phyloP scores from a whole-genome alignment of 2,797 vertebrate species.

The Cirrhinus mrigala region DNA sequence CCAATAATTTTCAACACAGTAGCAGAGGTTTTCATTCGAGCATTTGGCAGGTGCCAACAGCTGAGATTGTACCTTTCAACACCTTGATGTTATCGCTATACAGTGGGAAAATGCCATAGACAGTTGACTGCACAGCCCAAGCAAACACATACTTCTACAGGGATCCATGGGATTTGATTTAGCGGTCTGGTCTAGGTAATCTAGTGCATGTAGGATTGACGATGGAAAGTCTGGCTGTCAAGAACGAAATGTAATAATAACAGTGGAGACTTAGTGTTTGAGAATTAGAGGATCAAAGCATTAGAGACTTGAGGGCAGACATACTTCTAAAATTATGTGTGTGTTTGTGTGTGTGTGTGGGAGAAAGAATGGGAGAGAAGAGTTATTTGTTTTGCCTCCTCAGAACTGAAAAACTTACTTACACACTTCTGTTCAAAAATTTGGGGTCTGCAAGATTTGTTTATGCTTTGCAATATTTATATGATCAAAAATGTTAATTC shows the following conservation, averaged over 20 bases:
- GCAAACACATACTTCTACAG: slow-evolving; percentile 30
- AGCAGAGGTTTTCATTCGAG: slow-evolving; percentile 40
- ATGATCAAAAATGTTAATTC: too few species aligned
- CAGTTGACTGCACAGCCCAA: slow-evolving; percentile 34
- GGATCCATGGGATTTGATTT: slow-evolving; percentile 26
- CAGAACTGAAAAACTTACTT: neutral
- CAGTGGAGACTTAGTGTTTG: neutral
- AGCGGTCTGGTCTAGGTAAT: slow-evolving; percentile 6
- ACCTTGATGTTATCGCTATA: slow-evolving; percentile 43
- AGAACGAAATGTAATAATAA: slow-evolving; percentile 28
- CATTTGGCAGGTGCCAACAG: slow-evolving; percentile 52
- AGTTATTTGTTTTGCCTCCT: neutral
- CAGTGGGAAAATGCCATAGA: slow-evolving; percentile 38
- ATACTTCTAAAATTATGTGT: neutral
- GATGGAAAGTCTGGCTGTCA: slow-evolving; percentile 22
- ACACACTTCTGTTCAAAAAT: neutral
- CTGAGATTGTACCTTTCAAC: slow-evolving; percentile 47
- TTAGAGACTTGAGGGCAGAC: neutral
- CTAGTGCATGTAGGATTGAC: slow-evolving; percentile 5
- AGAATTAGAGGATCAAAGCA: slow-evolving; percentile 1
- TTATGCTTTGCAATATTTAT: too few species aligned
- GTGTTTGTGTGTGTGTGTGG: neutral
- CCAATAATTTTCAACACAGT: slow-evolving; percentile 38
- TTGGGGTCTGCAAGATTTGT: neutral
- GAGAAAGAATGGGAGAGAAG: neutral